A percentile compares a stretch with the other conserved stretches of the same genome.
phyloP scores from a whole-genome alignment of 2,888 invertebrate species.

The Adela reaumurella region DNA sequence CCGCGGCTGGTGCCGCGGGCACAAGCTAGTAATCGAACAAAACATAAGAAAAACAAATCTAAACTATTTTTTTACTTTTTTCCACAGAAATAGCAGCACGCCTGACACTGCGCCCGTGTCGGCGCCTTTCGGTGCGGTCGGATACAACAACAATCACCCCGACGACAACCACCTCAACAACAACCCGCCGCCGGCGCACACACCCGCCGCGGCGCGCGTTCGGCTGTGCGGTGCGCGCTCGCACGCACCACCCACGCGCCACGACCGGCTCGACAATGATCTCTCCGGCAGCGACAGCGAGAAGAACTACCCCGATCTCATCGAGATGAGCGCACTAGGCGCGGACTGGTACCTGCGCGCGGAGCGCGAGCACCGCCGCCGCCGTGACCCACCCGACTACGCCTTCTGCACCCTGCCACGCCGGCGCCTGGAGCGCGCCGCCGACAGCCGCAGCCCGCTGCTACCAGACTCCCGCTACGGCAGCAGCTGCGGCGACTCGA shows the following conservation, averaged over 20 bases:
- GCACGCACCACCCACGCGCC: slow-evolving; percentile 20
- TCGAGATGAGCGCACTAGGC: slow-evolving; percentile 49
- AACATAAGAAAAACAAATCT: too few species aligned
- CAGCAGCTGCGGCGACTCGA: slow-evolving; percentile 67
- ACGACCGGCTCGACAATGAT: slow-evolving; percentile 45
- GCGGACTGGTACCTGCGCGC: slow-evolving; percentile 32
- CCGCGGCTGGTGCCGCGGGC: too few species aligned
- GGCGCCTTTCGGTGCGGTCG: slow-evolving; percentile 44
- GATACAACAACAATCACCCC: slow-evolving; percentile 34
- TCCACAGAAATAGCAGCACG: slow-evolving; percentile 38
- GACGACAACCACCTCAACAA: slow-evolving; percentile 42
- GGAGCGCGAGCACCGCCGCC: slow-evolving; percentile 20
- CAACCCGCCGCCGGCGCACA: slow-evolving; percentile 28
- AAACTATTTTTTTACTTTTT: slow-evolving; percentile 11
- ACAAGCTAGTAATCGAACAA: too few species aligned
- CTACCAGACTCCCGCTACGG: slow-evolving; percentile 67
- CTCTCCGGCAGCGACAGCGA: slow-evolving; percentile 49
- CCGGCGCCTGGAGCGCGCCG: slow-evolving; percentile 26
- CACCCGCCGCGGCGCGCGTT: slow-evolving; percentile 28
- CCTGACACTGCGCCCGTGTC: slow-evolving; percentile 56
- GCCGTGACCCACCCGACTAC: slow-evolving; percentile 36
- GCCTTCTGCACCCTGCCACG: slow-evolving; percentile 67
- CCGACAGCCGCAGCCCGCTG: slow-evolving; percentile 73
- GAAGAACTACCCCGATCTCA: slow-evolving; percentile 55
- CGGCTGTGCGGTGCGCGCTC: slow-evolving; percentile 19